These are phyloP conservation scores for Panagrolaimus sp. DNA, from an alignment of 1,140 invertebrate species.

Conservation along the genomic window DNA sequence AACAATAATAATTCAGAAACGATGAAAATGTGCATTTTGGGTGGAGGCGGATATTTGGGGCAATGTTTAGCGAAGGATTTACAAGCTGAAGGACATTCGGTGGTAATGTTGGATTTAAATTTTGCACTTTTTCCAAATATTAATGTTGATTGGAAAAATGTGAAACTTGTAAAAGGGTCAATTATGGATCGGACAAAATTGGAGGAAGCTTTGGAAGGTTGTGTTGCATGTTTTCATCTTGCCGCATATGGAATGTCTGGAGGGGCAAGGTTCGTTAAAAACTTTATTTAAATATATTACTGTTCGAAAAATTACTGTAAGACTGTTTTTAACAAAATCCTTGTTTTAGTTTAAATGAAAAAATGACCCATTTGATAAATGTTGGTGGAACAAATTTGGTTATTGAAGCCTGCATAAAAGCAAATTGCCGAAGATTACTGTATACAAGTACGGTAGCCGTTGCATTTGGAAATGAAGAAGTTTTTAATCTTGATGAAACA, in stretches of 20 bases:
- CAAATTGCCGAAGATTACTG: constrained; percentile 31
- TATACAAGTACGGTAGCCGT: constrained; percentile 38
- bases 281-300: too few species aligned
- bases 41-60: constrained; percentile 44
- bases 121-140: constrained; percentile 38
- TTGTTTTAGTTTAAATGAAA: constrained; percentile 29
- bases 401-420: constrained; percentile 26
- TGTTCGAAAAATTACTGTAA: too few species aligned
- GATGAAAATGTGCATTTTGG: constrained; percentile 42
- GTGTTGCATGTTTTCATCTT: constrained; percentile 46
- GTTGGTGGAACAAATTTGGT: constrained; percentile 34
- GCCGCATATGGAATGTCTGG: constrained; percentile 45
- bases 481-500: constrained; percentile 16
- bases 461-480: background rate
- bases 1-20: too few species aligned
- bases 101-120: constrained; percentile 40
- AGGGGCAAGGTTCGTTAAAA: too few species aligned
- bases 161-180: constrained; percentile 33
- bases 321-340: constrained; percentile 11
- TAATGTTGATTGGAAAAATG: constrained; percentile 25
- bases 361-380: constrained; percentile 31
- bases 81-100: constrained; percentile 39
- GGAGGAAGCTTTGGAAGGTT: constrained; percentile 32
- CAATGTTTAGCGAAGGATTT: constrained; percentile 36
- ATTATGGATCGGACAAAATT: constrained; percentile 26